Evolutionary conservation across 2,888 invertebrate species (phyloP), one percentile per base, ranked within the genome.

Genomic region (Ypsolopha scabrella): DNA sequence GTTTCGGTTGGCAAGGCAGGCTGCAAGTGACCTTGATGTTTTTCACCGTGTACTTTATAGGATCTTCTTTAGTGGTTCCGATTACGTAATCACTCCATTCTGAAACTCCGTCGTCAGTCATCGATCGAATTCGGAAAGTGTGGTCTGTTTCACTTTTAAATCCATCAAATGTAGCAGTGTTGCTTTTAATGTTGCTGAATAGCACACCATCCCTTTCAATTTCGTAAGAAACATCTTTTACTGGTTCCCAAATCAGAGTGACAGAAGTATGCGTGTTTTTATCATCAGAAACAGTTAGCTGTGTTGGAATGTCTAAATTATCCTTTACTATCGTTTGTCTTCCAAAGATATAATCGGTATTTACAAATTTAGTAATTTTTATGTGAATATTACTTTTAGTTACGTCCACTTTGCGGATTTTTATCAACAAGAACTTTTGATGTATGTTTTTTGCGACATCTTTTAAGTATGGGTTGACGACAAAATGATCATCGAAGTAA

Each of bases 341-440:
- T 24, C 76, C 76, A 49, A 72, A 64, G 41, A 75, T 56, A 52
- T 59, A 51, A 8, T 58, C 53, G 43, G 59, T 54, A 53, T 76
- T 80, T 9, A 56, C 58, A 56, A 64, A 80, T 41, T 63, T 65
- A n/a, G 59, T 65, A 4, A 86, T 56, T 65, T 80, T 83, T 13
- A 86, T 59, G 52, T 70, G 68, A 50, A 82, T 64, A 57, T 76
- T 72, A 51, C 57, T 65, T 37, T 58, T 50, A 13, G 73, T 74
- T 3, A 86, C 62, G 56, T 81, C 70, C 4, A 66, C 53, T 56
- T 64, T 69, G 37, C 66, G 60, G 9, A 86, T 61, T 70, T 83
- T 85, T 10, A 86, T 63, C 8, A 75, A 58, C 52, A 83, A 57
- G 56, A 65, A 76, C 38, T 59, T 69, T 62, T 82, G 83, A 39